A percentile compares a stretch with the other conserved stretches of the same genome.
Conservation (phyloP, 2,888 invertebrate genomes). For the Ariolimax columbianus region DNA sequence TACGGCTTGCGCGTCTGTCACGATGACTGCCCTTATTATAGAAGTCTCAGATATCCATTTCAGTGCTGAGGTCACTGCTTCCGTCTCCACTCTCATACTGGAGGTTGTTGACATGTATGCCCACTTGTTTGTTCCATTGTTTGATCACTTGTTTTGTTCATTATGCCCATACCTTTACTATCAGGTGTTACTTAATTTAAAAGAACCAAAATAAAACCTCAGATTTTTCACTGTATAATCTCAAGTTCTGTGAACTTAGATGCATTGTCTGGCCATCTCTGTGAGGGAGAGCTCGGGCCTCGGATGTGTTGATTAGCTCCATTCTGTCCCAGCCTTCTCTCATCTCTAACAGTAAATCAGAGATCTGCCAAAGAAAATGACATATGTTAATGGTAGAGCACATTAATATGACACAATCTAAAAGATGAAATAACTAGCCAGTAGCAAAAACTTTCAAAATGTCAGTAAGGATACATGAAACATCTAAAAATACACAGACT, state of each 20-base stretch:
- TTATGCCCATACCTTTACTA: too few species aligned
- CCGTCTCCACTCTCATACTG: too few species aligned
- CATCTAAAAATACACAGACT: too few species aligned
- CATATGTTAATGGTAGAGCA: background rate
- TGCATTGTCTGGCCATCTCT: slow-evolving; percentile 59
- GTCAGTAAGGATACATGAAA: too few species aligned
- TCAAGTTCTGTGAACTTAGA: slow-evolving; percentile 59
- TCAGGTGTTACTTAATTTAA: background rate
- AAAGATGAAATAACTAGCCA: background rate
- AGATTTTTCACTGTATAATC: slow-evolving; percentile 52
- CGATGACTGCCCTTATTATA: too few species aligned
- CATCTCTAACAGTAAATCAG: slow-evolving; percentile 59
- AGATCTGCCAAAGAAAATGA: slow-evolving; percentile 57
- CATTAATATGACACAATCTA: background rate
- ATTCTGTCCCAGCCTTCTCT: slow-evolving; percentile 56
- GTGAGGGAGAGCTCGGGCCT: slow-evolving; percentile 69
- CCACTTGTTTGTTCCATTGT: too few species aligned
- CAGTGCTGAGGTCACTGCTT: too few species aligned
- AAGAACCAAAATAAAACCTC: slow-evolving; percentile 4
- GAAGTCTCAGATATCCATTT: too few species aligned
- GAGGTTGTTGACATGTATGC: too few species aligned
- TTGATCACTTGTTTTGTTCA: too few species aligned
- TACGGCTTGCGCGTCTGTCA: too few species aligned
- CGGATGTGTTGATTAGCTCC: slow-evolving; percentile 62
- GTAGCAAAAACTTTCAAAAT: background rate